phyloP scores from a whole-genome alignment of 2,113 vertebrate species.

The Helogale parvula region DNA sequence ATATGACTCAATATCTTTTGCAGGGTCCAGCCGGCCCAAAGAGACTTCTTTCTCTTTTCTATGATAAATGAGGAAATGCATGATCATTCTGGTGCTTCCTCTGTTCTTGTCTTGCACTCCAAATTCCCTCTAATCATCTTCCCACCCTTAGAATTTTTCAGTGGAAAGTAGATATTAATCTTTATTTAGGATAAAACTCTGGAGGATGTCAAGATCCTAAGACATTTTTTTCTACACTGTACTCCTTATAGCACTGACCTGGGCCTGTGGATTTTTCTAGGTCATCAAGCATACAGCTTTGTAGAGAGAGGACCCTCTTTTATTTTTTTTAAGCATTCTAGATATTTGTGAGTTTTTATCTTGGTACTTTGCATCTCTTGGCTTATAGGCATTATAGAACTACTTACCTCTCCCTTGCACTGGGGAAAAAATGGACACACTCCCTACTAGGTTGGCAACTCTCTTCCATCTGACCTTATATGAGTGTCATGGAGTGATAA shows the following conservation, averaged over 20 bases:
- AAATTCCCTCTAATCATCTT: not conserved
- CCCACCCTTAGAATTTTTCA: not conserved
- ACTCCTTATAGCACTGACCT: not conserved
- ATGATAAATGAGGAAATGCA: not conserved
- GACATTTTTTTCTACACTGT: not conserved
- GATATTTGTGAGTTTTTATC: not conserved
- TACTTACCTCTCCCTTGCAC: not conserved
- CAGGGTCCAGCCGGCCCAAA: not conserved
- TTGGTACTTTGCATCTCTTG: not conserved
- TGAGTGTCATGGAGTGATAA: not conserved
- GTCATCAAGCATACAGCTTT: not conserved
- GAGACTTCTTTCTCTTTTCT: not conserved
- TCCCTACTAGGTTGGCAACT: not conserved
- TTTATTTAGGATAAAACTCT: not conserved
- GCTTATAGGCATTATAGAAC: not conserved
- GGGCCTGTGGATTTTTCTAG: not conserved
- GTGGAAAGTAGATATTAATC: not conserved
- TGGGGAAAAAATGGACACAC: not conserved
- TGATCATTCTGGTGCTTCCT: not conserved
- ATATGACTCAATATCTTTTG: not conserved
- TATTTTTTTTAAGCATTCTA: not conserved
- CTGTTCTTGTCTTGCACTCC: not conserved
- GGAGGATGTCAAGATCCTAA: not conserved
- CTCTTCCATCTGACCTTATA: not conserved
- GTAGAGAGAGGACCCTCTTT: not conserved